phyloP scores from a whole-genome alignment of 1,140 invertebrate genomes.

The Schlechtendalia chinensis region DNA sequence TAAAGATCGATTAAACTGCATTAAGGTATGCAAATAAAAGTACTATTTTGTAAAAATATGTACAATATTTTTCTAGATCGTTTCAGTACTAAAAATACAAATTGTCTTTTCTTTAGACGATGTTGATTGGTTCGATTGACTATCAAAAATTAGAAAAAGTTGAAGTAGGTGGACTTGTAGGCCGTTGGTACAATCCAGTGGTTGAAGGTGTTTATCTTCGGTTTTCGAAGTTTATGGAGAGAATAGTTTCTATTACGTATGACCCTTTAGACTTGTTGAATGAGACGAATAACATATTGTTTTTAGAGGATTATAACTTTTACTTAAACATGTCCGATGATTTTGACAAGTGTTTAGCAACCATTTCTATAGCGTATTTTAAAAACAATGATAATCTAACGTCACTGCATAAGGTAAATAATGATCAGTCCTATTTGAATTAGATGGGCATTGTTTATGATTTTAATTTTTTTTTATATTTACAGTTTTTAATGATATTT shows the following conservation, averaged over 20 bases:
- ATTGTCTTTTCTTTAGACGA: constrained; percentile 59
- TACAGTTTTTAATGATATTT: constrained; percentile 44
- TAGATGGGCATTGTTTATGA: too few relatives aligned
- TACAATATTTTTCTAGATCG: too few relatives aligned
- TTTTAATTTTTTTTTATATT: neutral
- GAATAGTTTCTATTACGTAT: constrained; percentile 69
- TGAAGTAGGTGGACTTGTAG: constrained; percentile 77
- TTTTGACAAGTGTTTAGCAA: constrained; percentile 71
- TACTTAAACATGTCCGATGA: constrained; percentile 64
- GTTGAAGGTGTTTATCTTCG: constrained; percentile 66
- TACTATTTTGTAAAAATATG: too few relatives aligned
- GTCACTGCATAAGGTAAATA: constrained; percentile 61
- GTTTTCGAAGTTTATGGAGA: constrained; percentile 69
- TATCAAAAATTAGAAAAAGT: constrained; percentile 85
- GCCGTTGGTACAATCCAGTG: constrained; percentile 63
- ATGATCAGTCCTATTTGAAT: neutral
- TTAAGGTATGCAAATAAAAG: constrained; percentile 57
- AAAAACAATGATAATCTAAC: constrained; percentile 74
- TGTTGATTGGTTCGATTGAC: constrained; percentile 73
- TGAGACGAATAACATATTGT: constrained; percentile 63
- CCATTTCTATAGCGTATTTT: constrained; percentile 73
- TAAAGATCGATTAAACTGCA: constrained; percentile 62
- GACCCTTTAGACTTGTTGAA: constrained; percentile 70
- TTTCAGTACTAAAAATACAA: too few relatives aligned
- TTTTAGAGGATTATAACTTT: constrained; percentile 64